These are phyloP conservation scores for Drosophila sordidula DNA, from an alignment of 2,888 invertebrate species.

Conservation along the genomic window DNA sequence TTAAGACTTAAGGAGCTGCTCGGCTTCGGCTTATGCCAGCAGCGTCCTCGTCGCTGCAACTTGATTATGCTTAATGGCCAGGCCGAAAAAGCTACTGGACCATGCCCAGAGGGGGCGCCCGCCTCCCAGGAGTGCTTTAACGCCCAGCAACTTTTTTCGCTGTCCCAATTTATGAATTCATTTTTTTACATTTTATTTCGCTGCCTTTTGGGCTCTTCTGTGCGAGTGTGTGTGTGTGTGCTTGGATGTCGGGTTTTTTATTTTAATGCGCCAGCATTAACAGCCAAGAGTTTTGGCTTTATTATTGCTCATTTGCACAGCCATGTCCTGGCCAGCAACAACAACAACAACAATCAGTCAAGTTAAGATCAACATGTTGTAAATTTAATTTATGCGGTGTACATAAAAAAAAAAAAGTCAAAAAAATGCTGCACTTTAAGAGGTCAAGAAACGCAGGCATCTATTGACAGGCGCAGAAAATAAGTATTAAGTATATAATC, in stretches of 20 bases:
- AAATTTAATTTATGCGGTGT: conserved; percentile 22
- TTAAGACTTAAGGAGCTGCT: conserved; percentile 25
- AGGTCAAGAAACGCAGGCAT: conserved; percentile 9
- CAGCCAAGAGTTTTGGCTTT: conserved; percentile 69
- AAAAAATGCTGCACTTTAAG: conserved; percentile 4
- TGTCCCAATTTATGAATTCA: conserved; percentile 56
- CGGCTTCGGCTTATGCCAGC: conserved; percentile 16
- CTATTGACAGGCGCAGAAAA: neutral
- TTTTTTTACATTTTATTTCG: conserved; percentile 40
- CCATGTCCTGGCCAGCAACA: conserved; percentile 29
- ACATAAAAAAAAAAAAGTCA: neutral
- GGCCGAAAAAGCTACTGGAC: conserved; percentile 60
- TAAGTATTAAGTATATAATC: neutral
- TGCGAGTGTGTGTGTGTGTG: conserved; percentile 1
- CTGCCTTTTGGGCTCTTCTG: conserved; percentile 48
- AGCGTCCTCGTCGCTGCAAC: conserved; percentile 41
- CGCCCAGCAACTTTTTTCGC: conserved; percentile 49
- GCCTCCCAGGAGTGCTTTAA: conserved; percentile 31
- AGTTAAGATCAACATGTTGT: conserved; percentile 37
- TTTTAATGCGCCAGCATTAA: conserved; percentile 73
- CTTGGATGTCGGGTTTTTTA: conserved; percentile 32
- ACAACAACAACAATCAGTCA: conserved; percentile 10
- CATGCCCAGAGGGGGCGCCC: conserved; percentile 46
- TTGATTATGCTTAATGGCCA: conserved; percentile 71
- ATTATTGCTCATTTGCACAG: conserved; percentile 73